Conservation (phyloP, 1,140 invertebrate genomes). For the Littorina saxatilis region DNA sequence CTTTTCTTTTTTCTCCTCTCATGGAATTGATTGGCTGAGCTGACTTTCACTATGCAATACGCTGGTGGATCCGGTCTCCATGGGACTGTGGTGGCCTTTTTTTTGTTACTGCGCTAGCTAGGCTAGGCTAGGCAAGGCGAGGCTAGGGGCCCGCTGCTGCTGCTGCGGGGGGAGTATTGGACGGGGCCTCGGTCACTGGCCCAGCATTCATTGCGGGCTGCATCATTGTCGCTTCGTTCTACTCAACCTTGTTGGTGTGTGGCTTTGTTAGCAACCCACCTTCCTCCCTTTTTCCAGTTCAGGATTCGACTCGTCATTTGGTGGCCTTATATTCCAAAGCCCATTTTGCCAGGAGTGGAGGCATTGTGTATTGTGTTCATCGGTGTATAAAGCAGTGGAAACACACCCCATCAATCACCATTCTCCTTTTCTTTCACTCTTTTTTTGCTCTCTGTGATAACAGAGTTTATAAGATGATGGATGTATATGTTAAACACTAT, state of each 20-base stretch:
- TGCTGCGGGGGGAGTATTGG: no score
- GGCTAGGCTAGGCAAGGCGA: no score
- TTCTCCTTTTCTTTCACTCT: neutral
- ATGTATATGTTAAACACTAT: constrained; percentile 5
- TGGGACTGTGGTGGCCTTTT: neutral
- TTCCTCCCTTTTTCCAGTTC: constrained; percentile 19
- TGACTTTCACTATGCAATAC: constrained; percentile 18
- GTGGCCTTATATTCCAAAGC: constrained; percentile 42
- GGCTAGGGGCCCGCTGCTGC: no score
- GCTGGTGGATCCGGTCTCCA: neutral
- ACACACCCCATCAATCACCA: neutral
- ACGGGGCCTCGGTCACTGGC: no score
- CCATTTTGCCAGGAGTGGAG: constrained; percentile 37
- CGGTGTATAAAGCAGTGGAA: constrained; percentile 17
- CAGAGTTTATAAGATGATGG: neutral
- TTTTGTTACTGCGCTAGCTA: no score
- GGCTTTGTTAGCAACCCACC: no score
- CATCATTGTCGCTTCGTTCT: neutral
- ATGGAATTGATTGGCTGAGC: neutral
- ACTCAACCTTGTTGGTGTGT: neutral
- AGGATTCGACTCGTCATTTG: constrained; percentile 25
- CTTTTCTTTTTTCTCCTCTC: neutral
- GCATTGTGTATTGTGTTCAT: constrained; percentile 33
- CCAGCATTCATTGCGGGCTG: neutral
- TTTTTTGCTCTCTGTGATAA: constrained; percentile 29